A percentile compares a stretch with the other conserved stretches of the same genome.
Conservation (phyloP, 2,888 invertebrate genomes). For the Andrena trimmerana region DNA sequence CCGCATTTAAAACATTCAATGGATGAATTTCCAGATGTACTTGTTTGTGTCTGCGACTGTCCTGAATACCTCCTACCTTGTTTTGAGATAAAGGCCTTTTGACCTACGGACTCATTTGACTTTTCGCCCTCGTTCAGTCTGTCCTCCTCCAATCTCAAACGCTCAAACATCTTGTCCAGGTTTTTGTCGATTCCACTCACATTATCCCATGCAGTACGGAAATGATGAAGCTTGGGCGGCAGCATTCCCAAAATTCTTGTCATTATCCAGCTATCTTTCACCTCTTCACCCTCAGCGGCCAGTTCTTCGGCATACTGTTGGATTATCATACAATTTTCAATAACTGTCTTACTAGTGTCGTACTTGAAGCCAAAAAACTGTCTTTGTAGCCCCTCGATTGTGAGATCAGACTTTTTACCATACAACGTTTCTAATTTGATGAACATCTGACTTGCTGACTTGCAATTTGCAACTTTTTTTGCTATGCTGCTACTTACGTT, state of each 20-base stretch:
- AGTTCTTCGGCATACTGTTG: no score
- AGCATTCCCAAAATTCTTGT: no score
- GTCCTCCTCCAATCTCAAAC: not conserved
- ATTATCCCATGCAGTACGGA: not conserved
- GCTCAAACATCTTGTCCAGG: not conserved
- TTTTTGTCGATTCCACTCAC: not conserved
- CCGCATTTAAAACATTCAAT: conserved; percentile 66
- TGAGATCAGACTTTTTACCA: conserved; percentile 67
- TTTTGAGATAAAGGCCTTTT: not conserved
- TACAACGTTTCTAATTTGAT: conserved; percentile 65
- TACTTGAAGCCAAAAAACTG: conserved; percentile 69
- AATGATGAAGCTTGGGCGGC: no score
- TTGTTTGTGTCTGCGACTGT: not conserved
- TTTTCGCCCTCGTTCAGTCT: not conserved
- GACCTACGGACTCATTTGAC: conserved; percentile 54
- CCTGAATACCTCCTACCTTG: not conserved
- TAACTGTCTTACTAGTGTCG: conserved; percentile 55
- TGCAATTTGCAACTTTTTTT: conserved; percentile 70
- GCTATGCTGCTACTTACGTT: conserved; percentile 70
- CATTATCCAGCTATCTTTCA: no score
- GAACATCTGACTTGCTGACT: conserved; percentile 65
- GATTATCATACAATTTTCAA: conserved; percentile 18
- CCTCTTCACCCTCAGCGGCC: no score
- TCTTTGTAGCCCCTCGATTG: conserved; percentile 66
- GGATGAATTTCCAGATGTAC: not conserved